Conservation (phyloP, 2,113 vertebrate genomes). For the Malurus melanocephalus region DNA sequence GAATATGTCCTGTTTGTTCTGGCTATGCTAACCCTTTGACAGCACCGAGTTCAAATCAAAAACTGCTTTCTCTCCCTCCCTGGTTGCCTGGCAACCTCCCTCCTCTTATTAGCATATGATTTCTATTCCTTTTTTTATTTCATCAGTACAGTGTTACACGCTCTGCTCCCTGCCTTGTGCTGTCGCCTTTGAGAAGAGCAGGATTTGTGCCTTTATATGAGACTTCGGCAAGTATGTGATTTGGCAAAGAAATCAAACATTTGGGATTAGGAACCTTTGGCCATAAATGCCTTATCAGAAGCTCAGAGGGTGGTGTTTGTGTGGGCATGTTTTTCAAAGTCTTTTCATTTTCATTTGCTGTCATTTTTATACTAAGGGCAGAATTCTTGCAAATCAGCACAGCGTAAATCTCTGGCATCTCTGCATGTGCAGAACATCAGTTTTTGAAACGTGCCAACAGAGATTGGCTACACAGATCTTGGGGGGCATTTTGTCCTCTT, state of each 20-base stretch:
- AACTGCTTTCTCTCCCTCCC: conserved; percentile 52
- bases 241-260: conserved; percentile 47
- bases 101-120: conserved; percentile 68
- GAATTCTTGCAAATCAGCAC: conserved; percentile 16
- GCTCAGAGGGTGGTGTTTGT: conserved; percentile 38
- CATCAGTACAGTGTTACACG: conserved; percentile 28
- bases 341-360: conserved; percentile 38
- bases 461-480: background rate
- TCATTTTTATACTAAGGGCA: conserved; percentile 6
- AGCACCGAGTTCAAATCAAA: conserved; percentile 61
- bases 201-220: conserved; percentile 36
- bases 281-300: conserved; percentile 35
- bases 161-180: conserved; percentile 25
- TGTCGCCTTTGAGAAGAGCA: conserved; percentile 7
- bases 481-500: background rate
- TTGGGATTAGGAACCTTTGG: conserved; percentile 48
- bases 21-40: conserved; percentile 61
- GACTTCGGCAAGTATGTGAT: background rate
- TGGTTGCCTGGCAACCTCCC: conserved; percentile 66
- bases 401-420: background rate
- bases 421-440: background rate
- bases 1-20: conserved; percentile 52
- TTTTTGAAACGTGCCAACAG: background rate
- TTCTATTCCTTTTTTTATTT: conserved; percentile 67
- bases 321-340: conserved; percentile 34